Evolutionary conservation across 2,113 vertebrate genomes (phyloP), one percentile per base, ranked within the genome.

Genomic region (Apaloderma vittatum): DNA sequence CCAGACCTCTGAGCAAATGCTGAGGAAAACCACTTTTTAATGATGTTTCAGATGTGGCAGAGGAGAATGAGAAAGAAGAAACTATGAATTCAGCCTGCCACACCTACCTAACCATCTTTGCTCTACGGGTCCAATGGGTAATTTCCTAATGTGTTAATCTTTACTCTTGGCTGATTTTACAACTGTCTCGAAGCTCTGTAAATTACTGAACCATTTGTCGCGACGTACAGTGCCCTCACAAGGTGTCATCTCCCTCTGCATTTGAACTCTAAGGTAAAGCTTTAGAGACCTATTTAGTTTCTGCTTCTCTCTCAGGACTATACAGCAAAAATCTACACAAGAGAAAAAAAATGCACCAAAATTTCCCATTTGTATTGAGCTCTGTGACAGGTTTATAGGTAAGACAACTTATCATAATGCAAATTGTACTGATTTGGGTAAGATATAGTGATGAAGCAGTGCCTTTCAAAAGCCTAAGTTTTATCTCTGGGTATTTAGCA

Each of bases 401-500:
- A 58, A 92, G 59, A 83, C 37, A 74, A 77, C 70, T 75, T 74
- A 92, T 76, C 58, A 52, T 21, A 65, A 90, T 40, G 80, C 49
- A 92, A 94, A 90, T 80, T 80, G 52, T 81, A 90, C 55, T 81
- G 76, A 90, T 86, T 74, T 71, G 63, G 34, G 23, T 75, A 92
- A 92, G 96, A 92, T 74, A 84, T 0, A 6, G 55, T 27, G 46
- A 90, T 45, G 29, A 92, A 83, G 61, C 88, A 92, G 43, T 48
- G 72, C 19, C 48, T 88, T 86, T 90, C 67, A 93, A 84, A 88
- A 80, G 66, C 74, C 77, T 91, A 85, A 72, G 86, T 45, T 93
- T 88, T 93, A 94, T 96, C 90, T 92, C 61, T 74, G 68, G 61
- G 59, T 57, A 88, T 93, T 92, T 78, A 93, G 61, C 68, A 92